A percentile compares a stretch with the other conserved stretches of the same genome.
Evolutionary conservation across 2,113 vertebrate genomes (phyloP).

Genomic region (Phrynocephalus versicolor): DNA sequence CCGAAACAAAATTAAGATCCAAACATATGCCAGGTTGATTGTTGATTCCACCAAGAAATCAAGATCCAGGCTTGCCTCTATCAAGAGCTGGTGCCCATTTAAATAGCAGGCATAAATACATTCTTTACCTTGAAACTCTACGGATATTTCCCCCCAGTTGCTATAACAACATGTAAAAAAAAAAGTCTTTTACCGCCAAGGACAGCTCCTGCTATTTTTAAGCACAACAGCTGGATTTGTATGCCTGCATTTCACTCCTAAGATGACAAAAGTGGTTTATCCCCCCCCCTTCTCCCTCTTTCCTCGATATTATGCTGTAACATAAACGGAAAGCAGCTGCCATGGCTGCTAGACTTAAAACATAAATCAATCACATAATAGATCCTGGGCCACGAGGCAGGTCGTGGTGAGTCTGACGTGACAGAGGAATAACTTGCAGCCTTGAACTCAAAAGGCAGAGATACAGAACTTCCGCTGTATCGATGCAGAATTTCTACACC

Average conservation of each 20-base stretch:
- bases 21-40: too few relatives aligned
- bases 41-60: background rate
- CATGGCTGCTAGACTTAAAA: constrained; percentile 29
- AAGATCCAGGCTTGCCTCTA: background rate
- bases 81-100: constrained; percentile 19
- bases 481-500: background rate
- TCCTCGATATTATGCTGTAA: constrained; percentile 60
- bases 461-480: constrained; percentile 33
- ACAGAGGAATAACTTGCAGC: constrained; percentile 32
- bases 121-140: constrained; percentile 70
- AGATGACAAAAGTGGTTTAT: constrained; percentile 59
- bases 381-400: constrained; percentile 26
- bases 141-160: constrained; percentile 65
- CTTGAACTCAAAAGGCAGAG: constrained; percentile 21
- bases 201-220: constrained; percentile 82
- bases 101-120: constrained; percentile 55
- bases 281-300: constrained; percentile 16
- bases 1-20: background rate
- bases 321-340: constrained; percentile 60
- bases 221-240: constrained; percentile 79
- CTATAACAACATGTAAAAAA: constrained; percentile 73
- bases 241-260: constrained; percentile 70
- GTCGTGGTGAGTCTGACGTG: constrained; percentile 2
- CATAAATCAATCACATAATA: constrained; percentile 32
- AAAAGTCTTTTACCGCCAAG: constrained; percentile 74